phyloP scores from a whole-genome alignment of 23 tunicate genomes.

The Phallusia fumigata region DNA sequence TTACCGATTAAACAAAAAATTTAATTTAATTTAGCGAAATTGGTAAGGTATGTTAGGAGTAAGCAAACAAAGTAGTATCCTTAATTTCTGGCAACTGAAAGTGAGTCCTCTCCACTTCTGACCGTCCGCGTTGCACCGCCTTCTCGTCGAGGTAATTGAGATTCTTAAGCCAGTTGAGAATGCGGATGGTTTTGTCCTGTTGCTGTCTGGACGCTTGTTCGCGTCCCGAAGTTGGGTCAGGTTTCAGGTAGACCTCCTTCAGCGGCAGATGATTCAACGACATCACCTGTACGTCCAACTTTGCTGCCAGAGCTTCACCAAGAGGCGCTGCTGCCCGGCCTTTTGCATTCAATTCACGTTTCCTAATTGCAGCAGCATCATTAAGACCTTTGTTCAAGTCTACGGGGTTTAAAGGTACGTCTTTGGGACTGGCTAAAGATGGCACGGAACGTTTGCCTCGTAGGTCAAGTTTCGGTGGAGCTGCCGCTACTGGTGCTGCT shows the following conservation, averaged over 20 bases:
- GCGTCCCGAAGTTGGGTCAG: slow-evolving; percentile 32
- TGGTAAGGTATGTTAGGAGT: no score
- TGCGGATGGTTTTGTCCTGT: slow-evolving; percentile 66
- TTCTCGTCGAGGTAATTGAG: slow-evolving; percentile 66
- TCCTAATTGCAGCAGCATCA: slow-evolving; percentile 54
- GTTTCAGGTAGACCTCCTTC: slow-evolving; percentile 70
- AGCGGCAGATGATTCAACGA: slow-evolving; percentile 50
- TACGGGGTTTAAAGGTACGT: slow-evolving; percentile 50
- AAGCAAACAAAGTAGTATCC: slow-evolving; percentile 19
- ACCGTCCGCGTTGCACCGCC: slow-evolving; percentile 37
- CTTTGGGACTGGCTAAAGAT: not conserved
- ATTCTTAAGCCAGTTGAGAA: slow-evolving; percentile 62
- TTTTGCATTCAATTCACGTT: not conserved
- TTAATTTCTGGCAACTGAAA: slow-evolving; percentile 67
- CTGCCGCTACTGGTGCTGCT: not conserved
- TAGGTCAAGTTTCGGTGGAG: not conserved
- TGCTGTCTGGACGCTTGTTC: slow-evolving; percentile 58
- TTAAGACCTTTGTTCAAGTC: slow-evolving; percentile 68
- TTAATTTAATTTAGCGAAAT: no score
- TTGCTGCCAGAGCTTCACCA: slow-evolving; percentile 33
- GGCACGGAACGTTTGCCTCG: not conserved
- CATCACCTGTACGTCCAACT: slow-evolving; percentile 20
- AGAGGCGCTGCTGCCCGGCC: slow-evolving; percentile 23
- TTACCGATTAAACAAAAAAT: no score
- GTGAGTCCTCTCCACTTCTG: slow-evolving; percentile 55